Percentiles rank a stretch among this genome's conserved stretches.
Conservation (phyloP, 2,113 vertebrate species). For the Himantopus leucocephalus region DNA sequence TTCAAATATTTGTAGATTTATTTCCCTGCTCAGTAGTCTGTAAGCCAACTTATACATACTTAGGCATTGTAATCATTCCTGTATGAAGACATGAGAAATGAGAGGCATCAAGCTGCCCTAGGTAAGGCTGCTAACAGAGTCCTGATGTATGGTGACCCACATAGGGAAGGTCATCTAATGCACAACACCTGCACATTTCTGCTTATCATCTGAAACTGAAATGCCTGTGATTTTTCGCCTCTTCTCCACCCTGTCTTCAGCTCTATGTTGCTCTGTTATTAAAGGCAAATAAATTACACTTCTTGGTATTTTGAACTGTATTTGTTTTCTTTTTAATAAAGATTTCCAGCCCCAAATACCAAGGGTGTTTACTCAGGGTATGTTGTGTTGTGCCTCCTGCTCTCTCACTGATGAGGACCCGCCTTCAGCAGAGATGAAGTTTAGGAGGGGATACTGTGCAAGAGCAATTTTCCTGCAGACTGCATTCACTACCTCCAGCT, state of each 20-base stretch:
- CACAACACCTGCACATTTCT: slow-evolving; percentile 58
- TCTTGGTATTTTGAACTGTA: background rate
- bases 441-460: background rate
- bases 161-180: background rate
- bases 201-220: slow-evolving; percentile 31
- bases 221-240: background rate
- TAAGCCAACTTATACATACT: background rate
- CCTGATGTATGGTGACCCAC: slow-evolving; percentile 49
- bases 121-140: slow-evolving; percentile 19
- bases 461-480: background rate
- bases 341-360: background rate
- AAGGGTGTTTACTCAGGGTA: background rate
- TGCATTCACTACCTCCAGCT: background rate
- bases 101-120: slow-evolving; percentile 1
- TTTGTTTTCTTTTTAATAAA: background rate
- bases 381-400: background rate
- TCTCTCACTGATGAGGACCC: background rate
- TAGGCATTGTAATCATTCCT: slow-evolving; percentile 26
- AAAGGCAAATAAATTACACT: background rate
- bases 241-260: background rate
- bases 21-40: background rate
- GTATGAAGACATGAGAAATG: slow-evolving; percentile 25
- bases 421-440: background rate
- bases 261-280: background rate
- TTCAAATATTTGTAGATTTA: slow-evolving; percentile 25